Base-by-base conservation (phyloP, 2,113 vertebrate genomes). In the Dipodomys ordii region DNA sequence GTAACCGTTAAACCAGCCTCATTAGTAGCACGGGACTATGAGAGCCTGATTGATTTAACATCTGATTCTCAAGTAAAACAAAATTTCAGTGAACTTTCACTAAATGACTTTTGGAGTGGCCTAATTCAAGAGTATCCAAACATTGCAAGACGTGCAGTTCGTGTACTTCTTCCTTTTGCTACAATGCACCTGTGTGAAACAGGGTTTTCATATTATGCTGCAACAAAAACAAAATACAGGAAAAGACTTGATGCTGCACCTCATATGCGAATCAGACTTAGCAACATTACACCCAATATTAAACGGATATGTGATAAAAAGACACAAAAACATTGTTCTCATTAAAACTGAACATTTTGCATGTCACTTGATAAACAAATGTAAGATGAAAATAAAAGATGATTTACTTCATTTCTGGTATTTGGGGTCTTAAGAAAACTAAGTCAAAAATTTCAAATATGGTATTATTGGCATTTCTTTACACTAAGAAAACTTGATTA, bases 251-350 rank as follows among this genome's bases (percentile, higher is more conserved):
- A 97, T 97, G 94, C 96, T 89, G 95, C 91, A 13, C 93, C 96
- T 96, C 94, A 97, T 68, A 96, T 97, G 95, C 78, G 90, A 60
- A 97, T 97, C 88, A 78, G 92, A 80, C 94, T 97, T 83, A 97
- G 94, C 93, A 97, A 95, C 27, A 97, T 97, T 62, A 94, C 82
- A 86, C 96, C 96, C 73, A 97, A 97, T 93, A 97, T 95, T 96
- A 97, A 97, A 79, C 69, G 90, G 32, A 96, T 96, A 95, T 97
- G 94, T 76, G 92, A 95, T 92, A 97, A 96, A 96, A 97, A 97
- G 90, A 95, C 95, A 93, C 93, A 96, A 57, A 97, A 97, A 90
- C 97, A 97, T 69, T 97, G 94, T 94, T 97, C 95, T 93, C 96
- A 96, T 96, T 96, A 68, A 96, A 95, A 95, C 72, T 64, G 64